Conservation (phyloP, 2,888 invertebrate genomes). For the Drosophila meridionalis region DNA sequence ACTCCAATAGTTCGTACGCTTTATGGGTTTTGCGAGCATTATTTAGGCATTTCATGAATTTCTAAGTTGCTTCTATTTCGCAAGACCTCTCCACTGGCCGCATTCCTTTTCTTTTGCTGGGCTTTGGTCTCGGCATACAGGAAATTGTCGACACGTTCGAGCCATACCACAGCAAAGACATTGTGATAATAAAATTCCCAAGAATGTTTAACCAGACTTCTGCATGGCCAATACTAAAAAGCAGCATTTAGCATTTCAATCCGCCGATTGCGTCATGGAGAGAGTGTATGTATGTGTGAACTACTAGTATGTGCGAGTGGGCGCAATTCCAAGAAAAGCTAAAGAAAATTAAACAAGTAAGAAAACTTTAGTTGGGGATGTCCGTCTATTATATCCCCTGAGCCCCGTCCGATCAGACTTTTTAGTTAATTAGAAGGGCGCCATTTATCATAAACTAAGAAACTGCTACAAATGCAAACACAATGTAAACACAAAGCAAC, state of each 20-base stretch:
- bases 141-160: slow-evolving; percentile 54
- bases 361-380: too few species aligned
- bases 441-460: too few species aligned
- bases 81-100: slow-evolving; percentile 44
- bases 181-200: slow-evolving; percentile 67
- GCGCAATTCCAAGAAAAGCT: slow-evolving; percentile 5
- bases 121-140: slow-evolving; percentile 12
- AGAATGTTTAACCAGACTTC: slow-evolving; percentile 50
- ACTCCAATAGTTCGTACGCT: slow-evolving; percentile 45
- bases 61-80: slow-evolving; percentile 50
- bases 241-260: slow-evolving; percentile 62
- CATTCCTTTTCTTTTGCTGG: neutral
- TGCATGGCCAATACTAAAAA: slow-evolving; percentile 68
- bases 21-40: slow-evolving; percentile 62
- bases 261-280: slow-evolving; percentile 57
- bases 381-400: too few species aligned
- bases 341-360: neutral
- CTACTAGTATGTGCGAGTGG: slow-evolving; percentile 6
- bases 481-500: too few species aligned
- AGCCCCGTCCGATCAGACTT: too few species aligned
- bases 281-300: slow-evolving; percentile 9
- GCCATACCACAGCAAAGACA: slow-evolving; percentile 27
- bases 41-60: slow-evolving; percentile 51
- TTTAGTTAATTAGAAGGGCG: too few species aligned
- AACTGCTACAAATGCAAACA: too few species aligned